Evolutionary conservation across 2,113 vertebrate genomes (phyloP).

Genomic region (Brienomyrus brachyistius): DNA sequence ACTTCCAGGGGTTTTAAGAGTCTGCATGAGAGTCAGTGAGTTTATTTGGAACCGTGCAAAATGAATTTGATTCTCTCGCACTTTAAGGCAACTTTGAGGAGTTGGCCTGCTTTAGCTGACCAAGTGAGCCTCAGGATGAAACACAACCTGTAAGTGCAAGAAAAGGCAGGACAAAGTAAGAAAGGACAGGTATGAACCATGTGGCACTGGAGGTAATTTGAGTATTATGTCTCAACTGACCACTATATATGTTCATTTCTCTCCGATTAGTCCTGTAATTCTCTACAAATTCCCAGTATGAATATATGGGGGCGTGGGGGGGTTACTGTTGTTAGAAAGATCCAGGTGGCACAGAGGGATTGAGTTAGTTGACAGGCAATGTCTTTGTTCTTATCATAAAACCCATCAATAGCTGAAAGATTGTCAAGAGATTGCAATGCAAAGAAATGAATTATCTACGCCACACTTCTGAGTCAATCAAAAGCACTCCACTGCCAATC

Average conservation of each 20-base stretch:
- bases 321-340: not conserved
- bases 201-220: not conserved
- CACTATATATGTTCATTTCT: not conserved
- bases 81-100: conserved; percentile 27
- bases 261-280: not conserved
- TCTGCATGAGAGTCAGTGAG: conserved; percentile 8
- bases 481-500: not conserved
- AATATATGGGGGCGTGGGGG: not conserved
- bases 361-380: not conserved
- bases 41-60: not conserved
- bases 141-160: not conserved
- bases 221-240: not conserved
- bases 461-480: not conserved
- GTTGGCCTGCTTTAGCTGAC: conserved; percentile 4
- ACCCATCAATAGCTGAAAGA: not conserved
- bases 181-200: not conserved
- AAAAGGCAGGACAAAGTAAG: not conserved
- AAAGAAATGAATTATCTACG: not conserved
- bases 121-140: not conserved
- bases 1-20: not conserved
- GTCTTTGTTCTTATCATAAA: not conserved
- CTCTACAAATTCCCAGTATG: not conserved
- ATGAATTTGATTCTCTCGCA: conserved; percentile 14
- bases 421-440: not conserved
- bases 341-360: not conserved